phyloP scores from a whole-genome alignment of 1,140 invertebrate species.

The Euwallacea similis region DNA sequence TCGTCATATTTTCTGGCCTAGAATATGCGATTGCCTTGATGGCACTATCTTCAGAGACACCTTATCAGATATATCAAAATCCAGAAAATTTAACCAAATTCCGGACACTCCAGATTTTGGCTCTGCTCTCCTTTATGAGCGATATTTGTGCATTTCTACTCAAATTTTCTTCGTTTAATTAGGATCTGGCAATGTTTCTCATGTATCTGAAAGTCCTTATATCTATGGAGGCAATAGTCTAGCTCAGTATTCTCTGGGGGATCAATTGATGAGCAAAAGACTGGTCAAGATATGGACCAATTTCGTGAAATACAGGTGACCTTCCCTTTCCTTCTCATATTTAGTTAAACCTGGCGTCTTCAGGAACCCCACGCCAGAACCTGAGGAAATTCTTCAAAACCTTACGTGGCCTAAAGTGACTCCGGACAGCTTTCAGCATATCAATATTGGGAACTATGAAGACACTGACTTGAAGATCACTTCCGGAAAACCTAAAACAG shows the following conservation, averaged over 20 bases:
- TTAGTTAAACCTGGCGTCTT: background rate
- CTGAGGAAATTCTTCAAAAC: conserved; percentile 10
- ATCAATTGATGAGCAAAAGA: conserved; percentile 1
- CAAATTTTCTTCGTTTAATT: background rate
- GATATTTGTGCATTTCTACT: background rate
- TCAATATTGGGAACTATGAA: conserved; percentile 21
- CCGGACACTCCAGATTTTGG: too few species aligned
- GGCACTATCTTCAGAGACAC: too few species aligned
- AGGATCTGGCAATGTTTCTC: conserved; percentile 3
- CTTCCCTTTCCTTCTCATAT: too few species aligned
- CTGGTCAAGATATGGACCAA: conserved; percentile 4
- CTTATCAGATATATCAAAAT: too few species aligned
- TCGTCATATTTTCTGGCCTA: too few species aligned
- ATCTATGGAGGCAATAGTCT: background rate
- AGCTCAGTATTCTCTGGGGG: background rate
- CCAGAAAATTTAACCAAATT: too few species aligned
- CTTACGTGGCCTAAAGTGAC: conserved; percentile 17
- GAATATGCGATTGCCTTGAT: too few species aligned
- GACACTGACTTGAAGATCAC: conserved; percentile 9
- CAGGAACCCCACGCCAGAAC: conserved; percentile 12
- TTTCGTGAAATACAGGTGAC: conserved; percentile 6
- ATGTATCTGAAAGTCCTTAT: background rate
- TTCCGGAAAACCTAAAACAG: conserved; percentile 1
- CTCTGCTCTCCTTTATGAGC: too few species aligned
- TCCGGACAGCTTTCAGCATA: conserved; percentile 4